Percentiles rank a stretch among this genome's conserved stretches.
phyloP scores from a whole-genome alignment of 2,113 vertebrate species.

The Cathartes aura region DNA sequence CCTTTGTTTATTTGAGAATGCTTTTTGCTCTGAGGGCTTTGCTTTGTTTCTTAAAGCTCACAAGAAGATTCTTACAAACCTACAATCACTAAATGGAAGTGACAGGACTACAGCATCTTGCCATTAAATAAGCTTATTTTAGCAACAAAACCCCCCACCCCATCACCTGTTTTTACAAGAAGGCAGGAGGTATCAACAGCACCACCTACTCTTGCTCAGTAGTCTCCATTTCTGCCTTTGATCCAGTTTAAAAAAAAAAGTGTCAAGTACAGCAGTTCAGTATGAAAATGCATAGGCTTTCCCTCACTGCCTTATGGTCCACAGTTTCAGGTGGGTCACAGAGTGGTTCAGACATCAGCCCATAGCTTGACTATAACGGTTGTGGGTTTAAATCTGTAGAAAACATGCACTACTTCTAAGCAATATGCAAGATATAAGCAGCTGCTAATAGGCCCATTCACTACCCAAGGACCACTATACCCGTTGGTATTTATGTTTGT shows the following conservation, averaged over 20 bases:
- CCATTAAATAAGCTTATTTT: background rate
- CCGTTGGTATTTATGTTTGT: background rate
- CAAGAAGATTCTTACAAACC: background rate
- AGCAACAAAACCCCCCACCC: background rate
- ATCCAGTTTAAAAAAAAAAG: background rate
- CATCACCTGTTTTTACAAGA: slow-evolving; percentile 29
- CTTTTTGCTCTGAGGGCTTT: background rate
- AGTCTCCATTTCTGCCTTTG: background rate
- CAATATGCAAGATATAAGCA: background rate
- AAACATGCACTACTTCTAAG: background rate
- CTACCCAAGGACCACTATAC: background rate
- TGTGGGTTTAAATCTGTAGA: background rate
- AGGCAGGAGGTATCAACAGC: background rate
- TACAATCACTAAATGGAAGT: background rate
- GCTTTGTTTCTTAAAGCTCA: background rate
- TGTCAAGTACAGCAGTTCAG: background rate
- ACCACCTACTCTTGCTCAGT: background rate
- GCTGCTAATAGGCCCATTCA: background rate
- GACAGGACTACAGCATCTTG: background rate
- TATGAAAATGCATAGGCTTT: background rate
- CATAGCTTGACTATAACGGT: background rate
- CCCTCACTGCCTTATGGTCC: background rate
- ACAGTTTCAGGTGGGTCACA: background rate
- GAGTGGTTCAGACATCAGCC: background rate
- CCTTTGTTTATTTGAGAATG: background rate